Evolutionary conservation across 1,140 invertebrate species (phyloP).

Genomic region (Apis mellifera): DNA sequence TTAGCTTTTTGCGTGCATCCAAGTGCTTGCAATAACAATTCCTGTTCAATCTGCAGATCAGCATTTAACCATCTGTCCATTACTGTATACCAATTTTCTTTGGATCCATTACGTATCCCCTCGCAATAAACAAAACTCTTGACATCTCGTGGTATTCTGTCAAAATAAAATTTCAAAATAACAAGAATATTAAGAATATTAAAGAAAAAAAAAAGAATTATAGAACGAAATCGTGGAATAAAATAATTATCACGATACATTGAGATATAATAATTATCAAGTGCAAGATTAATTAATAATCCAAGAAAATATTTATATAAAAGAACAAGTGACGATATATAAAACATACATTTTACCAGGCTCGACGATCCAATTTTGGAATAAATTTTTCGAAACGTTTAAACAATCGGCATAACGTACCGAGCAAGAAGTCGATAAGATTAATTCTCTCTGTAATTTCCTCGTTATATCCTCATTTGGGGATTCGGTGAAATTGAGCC

Average conservation of each 20-base stretch:
- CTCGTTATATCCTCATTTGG: constrained; percentile 26
- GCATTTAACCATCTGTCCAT: constrained; percentile 54
- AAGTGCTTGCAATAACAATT: constrained; percentile 64
- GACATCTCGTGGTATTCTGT: constrained; percentile 58
- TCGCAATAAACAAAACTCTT: constrained; percentile 68
- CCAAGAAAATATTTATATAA: neutral
- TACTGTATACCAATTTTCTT: constrained; percentile 60
- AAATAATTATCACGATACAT: neutral
- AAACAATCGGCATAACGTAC: constrained; percentile 65
- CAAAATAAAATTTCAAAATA: too few relatives aligned
- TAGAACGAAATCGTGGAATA: neutral
- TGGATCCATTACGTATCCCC: constrained; percentile 56
- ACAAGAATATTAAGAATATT: too few relatives aligned
- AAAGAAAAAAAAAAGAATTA: too few relatives aligned
- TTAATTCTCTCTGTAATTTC: constrained; percentile 60
- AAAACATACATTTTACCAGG: constrained; percentile 56
- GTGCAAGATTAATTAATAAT: neutral
- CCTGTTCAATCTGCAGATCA: constrained; percentile 68
- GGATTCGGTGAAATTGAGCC: constrained; percentile 56
- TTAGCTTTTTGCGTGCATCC: constrained; percentile 58
- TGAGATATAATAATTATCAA: neutral
- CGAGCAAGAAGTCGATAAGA: constrained; percentile 61
- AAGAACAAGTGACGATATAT: neutral
- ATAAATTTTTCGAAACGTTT: constrained; percentile 53
- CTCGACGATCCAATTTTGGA: constrained; percentile 63